Percentiles rank a stretch among this genome's conserved stretches.
These are phyloP conservation scores for Sparidentex hasta DNA, from an alignment of 2,797 vertebrate species.

Conservation along the genomic window DNA sequence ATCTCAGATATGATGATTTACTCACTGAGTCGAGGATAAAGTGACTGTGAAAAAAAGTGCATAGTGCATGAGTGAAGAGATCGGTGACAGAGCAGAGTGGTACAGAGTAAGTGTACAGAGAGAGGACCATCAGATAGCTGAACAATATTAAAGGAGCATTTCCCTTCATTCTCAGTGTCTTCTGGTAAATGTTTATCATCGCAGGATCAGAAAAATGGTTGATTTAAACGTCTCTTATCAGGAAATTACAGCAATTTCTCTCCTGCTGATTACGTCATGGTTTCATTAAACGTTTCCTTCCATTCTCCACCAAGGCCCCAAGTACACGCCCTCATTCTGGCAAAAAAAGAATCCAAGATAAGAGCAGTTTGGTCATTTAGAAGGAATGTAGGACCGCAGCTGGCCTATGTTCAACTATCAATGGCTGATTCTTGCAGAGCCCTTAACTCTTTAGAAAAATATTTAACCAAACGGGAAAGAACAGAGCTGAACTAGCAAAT, in stretches of 20 bases:
- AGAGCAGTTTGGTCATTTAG: constrained; percentile 68
- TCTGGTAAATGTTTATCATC: constrained; percentile 59
- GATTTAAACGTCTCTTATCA: constrained; percentile 74
- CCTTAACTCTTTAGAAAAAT: constrained; percentile 70
- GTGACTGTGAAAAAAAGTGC: constrained; percentile 44
- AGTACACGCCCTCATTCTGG: constrained; percentile 65
- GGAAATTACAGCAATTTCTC: constrained; percentile 76
- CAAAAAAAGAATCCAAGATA: constrained; percentile 69
- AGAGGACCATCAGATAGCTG: constrained; percentile 35
- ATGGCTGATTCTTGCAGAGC: constrained; percentile 54
- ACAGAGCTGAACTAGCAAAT: constrained; percentile 38
- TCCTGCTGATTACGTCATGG: constrained; percentile 75
- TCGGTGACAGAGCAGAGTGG: constrained; percentile 51
- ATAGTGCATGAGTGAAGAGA: constrained; percentile 56
- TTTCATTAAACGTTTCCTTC: constrained; percentile 83
- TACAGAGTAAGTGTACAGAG: constrained; percentile 46
- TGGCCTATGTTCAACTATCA: constrained; percentile 69
- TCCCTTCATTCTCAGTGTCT: constrained; percentile 38
- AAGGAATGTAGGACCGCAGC: constrained; percentile 74
- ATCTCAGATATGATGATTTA: constrained; percentile 59
- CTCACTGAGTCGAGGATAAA: constrained; percentile 40
- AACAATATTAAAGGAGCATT: constrained; percentile 41
- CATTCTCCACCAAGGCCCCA: constrained; percentile 60
- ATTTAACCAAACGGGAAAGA: constrained; percentile 62
- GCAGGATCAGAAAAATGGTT: constrained; percentile 65